phyloP scores from a whole-genome alignment of 1,140 invertebrate species.

The Bombyx mori region DNA sequence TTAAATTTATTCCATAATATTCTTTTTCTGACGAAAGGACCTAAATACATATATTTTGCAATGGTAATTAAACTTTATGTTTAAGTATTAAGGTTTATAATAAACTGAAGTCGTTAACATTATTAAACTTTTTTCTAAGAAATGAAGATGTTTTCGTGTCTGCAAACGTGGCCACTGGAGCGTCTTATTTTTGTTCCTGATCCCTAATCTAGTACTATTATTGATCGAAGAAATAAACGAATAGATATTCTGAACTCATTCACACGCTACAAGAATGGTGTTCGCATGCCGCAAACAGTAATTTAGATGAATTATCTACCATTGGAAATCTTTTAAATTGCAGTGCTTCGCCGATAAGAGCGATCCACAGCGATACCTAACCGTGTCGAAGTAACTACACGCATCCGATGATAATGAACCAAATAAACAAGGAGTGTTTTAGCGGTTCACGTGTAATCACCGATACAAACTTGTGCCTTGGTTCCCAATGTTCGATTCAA shows the following conservation, averaged over 20 bases:
- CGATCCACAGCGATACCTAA: background rate
- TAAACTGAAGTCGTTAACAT: too few species aligned
- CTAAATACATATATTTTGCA: too few species aligned
- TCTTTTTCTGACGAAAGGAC: too few species aligned
- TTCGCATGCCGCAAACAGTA: slow-evolving; percentile 38
- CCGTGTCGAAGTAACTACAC: background rate
- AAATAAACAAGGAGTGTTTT: slow-evolving; percentile 48
- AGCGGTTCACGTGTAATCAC: slow-evolving; percentile 39
- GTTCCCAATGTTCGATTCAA: slow-evolving; percentile 33
- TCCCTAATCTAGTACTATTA: too few species aligned
- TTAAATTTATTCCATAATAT: too few species aligned
- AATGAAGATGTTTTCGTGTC: too few species aligned
- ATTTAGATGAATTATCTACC: slow-evolving; percentile 54
- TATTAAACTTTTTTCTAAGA: too few species aligned
- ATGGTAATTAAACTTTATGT: too few species aligned
- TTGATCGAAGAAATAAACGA: background rate
- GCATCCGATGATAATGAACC: slow-evolving; percentile 32
- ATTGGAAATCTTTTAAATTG: slow-evolving; percentile 45
- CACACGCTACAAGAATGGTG: slow-evolving; percentile 1
- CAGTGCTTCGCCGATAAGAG: slow-evolving; percentile 22
- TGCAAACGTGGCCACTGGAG: too few species aligned
- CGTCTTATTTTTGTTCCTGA: too few species aligned
- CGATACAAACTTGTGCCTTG: slow-evolving; percentile 34
- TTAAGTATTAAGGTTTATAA: too few species aligned
- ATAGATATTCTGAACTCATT: background rate